These are phyloP conservation scores for Leucosticte australis DNA, from an alignment of 2,113 vertebrate species.

Conservation along the genomic window DNA sequence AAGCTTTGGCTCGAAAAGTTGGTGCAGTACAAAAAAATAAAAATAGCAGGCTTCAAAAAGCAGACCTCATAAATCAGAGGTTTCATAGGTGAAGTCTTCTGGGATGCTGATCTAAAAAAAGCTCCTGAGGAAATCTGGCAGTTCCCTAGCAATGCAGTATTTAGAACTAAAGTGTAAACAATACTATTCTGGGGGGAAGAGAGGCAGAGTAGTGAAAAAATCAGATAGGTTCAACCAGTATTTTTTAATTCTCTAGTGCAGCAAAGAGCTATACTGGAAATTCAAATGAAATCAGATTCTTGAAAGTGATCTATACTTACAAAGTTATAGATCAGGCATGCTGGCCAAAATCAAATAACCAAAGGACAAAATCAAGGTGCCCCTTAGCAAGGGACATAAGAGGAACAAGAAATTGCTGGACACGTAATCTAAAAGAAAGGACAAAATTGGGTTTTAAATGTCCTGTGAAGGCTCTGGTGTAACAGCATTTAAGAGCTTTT, in stretches of 20 bases:
- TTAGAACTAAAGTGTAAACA: not conserved
- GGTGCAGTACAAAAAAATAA: not conserved
- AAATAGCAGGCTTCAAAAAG: not conserved
- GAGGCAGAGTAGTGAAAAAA: not conserved
- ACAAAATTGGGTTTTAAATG: not conserved
- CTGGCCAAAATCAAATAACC: not conserved
- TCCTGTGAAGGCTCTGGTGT: not conserved
- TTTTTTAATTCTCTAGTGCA: not conserved
- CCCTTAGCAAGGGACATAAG: not conserved
- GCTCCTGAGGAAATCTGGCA: not conserved
- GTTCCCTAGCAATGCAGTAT: not conserved
- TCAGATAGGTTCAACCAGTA: not conserved
- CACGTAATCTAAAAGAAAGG: not conserved
- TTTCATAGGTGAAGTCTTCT: not conserved
- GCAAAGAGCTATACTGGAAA: not conserved
- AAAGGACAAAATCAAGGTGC: not conserved
- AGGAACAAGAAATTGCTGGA: not conserved
- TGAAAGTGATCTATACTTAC: not conserved
- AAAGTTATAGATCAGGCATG: not conserved
- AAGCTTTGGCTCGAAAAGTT: not conserved
- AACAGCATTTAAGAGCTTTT: not conserved
- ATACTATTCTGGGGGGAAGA: not conserved
- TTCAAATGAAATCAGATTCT: not conserved
- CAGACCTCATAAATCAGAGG: conserved; percentile 33
- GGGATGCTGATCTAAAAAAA: not conserved